Base-by-base conservation (phyloP, 2,797 vertebrate genomes). In the Danio jaintianensis region DNA sequence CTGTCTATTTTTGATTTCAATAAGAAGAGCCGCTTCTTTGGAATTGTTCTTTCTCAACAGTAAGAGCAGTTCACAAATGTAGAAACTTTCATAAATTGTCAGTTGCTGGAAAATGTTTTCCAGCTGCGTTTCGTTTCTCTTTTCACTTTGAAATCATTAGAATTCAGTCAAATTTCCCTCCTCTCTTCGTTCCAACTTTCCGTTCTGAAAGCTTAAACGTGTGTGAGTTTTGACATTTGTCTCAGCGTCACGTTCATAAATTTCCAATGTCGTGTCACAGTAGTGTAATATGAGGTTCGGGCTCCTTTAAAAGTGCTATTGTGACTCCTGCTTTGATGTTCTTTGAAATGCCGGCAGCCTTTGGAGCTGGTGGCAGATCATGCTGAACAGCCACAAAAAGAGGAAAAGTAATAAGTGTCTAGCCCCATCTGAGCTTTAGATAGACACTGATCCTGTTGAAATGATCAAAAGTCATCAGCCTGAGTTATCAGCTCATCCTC, bases 261-360 rank as follows among this genome's bases (percentile, higher is more conserved):
- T 80, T 69, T 38, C 18, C 36, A 80, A 85, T 63, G 82, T 83
- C 58, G 47, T 56, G 29, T 62, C 55, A 75, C 40, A 61, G 53
- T 29, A 18, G 16, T 48, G 52, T 67, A 80, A 77, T 74, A 47
- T 5, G 42, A 67, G 70, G 58, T 80, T 82, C 71, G 78, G 59
- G 69, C 36, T 80, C 86, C 3, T 75, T 81, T 71, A 78, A 78
- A 78, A 67, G 48, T 81, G 36, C 74, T 45, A 77, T 83, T 61
- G 59, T 67, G 82, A 47, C 83, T 77, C 70, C 81, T 86, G 84
- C 85, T 86, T 84, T 89, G 76, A 85, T 88, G 80, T 79, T 85
- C 72, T 80, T 85, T 58, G 63, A 82, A 73, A 67, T 55, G 48
- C 63, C 0, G 1, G 56, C 68, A 80, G 82, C 75, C 77, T 73